phyloP scores from a whole-genome alignment of 2,113 vertebrate species.

The Pogonocichla stellata region DNA sequence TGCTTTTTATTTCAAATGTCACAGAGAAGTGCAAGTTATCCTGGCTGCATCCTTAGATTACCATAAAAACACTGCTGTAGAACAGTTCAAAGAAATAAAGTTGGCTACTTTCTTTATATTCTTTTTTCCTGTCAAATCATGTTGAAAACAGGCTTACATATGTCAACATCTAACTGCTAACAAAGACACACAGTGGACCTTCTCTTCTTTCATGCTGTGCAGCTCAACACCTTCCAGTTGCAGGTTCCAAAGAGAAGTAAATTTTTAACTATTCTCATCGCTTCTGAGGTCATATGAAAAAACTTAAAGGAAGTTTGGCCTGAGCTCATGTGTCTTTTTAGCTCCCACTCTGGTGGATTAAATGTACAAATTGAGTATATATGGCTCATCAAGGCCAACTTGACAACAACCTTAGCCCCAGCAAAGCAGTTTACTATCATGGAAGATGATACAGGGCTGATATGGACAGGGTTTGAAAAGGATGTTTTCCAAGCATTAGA shows the following conservation, averaged over 20 bases:
- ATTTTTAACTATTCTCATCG: background rate
- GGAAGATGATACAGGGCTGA: background rate
- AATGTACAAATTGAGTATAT: background rate
- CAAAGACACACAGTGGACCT: background rate
- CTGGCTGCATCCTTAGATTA: background rate
- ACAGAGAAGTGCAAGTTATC: background rate
- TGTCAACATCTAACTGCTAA: background rate
- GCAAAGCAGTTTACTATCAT: background rate
- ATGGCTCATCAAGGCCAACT: background rate
- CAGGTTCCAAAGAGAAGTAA: background rate
- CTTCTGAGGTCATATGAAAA: background rate
- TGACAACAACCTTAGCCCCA: background rate
- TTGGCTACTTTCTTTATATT: background rate
- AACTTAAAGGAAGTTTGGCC: background rate
- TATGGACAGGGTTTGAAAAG: background rate
- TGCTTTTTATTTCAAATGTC: background rate
- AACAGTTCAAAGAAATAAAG: background rate
- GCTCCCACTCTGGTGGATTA: background rate
- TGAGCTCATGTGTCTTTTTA: background rate
- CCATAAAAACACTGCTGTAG: background rate
- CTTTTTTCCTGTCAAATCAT: background rate
- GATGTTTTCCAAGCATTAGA: background rate
- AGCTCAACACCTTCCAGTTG: background rate
- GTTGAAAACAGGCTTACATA: background rate
- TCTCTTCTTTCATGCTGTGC: background rate